Conservation (phyloP, 2,113 vertebrate species). For the Eubucco bourcierii region DNA sequence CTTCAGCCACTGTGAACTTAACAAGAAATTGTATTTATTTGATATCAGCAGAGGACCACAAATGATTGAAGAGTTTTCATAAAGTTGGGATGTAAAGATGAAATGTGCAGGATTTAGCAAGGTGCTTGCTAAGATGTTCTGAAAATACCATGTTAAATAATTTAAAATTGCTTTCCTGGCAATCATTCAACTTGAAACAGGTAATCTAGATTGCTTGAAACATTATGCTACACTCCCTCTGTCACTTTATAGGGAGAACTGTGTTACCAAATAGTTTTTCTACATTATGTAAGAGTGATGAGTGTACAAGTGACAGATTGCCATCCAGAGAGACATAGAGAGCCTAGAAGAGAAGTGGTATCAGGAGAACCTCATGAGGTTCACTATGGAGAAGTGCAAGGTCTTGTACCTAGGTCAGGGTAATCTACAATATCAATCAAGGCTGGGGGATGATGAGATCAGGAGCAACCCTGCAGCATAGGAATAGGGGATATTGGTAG, state of each 20-base stretch:
- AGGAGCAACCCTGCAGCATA: too few species aligned
- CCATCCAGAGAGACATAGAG: too few species aligned
- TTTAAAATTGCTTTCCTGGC: not conserved
- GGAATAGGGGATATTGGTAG: too few species aligned
- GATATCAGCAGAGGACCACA: not conserved
- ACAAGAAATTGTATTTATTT: not conserved
- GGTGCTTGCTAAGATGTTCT: not conserved
- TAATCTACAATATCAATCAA: too few species aligned
- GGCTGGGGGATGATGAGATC: too few species aligned
- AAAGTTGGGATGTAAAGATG: not conserved
- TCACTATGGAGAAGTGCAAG: too few species aligned
- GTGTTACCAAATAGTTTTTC: not conserved
- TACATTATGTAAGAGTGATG: not conserved
- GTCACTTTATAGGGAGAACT: not conserved
- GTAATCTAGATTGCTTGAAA: not conserved
- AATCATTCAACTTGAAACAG: not conserved
- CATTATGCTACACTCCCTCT: not conserved
- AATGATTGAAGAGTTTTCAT: not conserved
- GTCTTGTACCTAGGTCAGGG: too few species aligned
- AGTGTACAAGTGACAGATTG: not conserved
- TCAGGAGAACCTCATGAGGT: too few species aligned
- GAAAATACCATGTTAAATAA: not conserved
- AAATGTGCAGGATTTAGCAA: not conserved
- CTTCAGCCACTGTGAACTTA: not conserved
- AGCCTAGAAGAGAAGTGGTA: too few species aligned